Evolutionary conservation across 2,113 vertebrate genomes (phyloP), one percentile per base, ranked within the genome.

Genomic region (Podarcis muralis): DNA sequence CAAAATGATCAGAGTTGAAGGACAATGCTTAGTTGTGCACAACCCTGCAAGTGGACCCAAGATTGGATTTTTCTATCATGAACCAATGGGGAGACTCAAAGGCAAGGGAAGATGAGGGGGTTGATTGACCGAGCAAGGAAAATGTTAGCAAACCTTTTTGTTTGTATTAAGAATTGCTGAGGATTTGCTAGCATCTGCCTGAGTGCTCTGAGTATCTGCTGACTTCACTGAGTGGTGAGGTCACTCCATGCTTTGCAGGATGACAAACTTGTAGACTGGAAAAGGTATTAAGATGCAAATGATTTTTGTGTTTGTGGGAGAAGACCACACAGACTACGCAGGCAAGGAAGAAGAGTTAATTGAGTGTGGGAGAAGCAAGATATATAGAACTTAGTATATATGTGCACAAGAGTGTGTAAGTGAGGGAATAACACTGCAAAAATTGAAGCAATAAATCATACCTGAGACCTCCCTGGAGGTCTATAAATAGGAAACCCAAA

Each of bases 401-500:
- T 84, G 72, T 35, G 79, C 89, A 72, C 12, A 16, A 86, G 13
- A 66, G 48, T 88, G 81, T 84, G 57, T 79, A 79, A 84, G 3
- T 40, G 81, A 30, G n/a, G 43, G 16, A 84, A 91, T 93, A 94
- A 94, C 76, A 95, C 92, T 93, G 95, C 95, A 95, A 86, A 96
- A 97, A 97, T 97, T 96, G 96, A 96, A 96, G 93, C 92, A 89
- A 96, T 97, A 97, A 97, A 97, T 97, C 97, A 96, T 95, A 97
- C 95, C 94, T 95, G 93, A 91, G 90, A 94, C 94, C 88, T 92
- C 97, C 94, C 94, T 84, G 93, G 95, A 95, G 97, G 92, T 90
- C 90, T 96, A 91, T 97, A 97, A 97, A 97, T 95, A 97, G 96
- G 96, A 96, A 95, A 96, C 94, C 87, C 93, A 96, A 97, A 97